Conservation (phyloP, 2,113 vertebrate species). For the Urocitellus parryii region DNA sequence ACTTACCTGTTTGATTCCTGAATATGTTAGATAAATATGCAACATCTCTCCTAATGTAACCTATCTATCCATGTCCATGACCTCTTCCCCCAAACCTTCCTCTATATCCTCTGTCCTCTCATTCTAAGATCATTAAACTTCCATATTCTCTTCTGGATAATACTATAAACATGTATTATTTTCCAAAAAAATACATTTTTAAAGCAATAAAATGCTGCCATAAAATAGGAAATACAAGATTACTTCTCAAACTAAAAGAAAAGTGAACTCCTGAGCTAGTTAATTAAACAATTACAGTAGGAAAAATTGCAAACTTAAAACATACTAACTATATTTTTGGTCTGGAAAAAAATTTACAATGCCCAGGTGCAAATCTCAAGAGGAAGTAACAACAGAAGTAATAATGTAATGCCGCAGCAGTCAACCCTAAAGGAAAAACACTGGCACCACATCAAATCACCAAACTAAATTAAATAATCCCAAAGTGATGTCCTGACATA, state of each 20-base stretch:
- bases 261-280: constrained; percentile 54
- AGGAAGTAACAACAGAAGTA: constrained; percentile 59
- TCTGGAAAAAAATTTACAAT: constrained; percentile 53
- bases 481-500: constrained; percentile 59
- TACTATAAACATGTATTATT: neutral
- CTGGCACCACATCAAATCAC: constrained; percentile 59
- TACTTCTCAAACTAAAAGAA: constrained; percentile 30
- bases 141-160: neutral
- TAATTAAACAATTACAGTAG: constrained; percentile 73
- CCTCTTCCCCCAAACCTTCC: neutral
- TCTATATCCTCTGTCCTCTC: constrained; percentile 4
- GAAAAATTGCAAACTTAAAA: constrained; percentile 53
- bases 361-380: constrained; percentile 65
- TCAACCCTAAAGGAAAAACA: constrained; percentile 50
- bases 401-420: constrained; percentile 1
- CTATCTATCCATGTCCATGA: neutral
- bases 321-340: constrained; percentile 56
- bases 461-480: constrained; percentile 76
- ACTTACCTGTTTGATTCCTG: neutral
- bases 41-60: neutral
- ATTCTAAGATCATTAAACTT: constrained; percentile 24
- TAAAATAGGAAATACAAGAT: constrained; percentile 51
- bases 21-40: neutral
- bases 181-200: constrained; percentile 14
- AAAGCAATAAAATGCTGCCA: constrained; percentile 1